A percentile compares a stretch with the other conserved stretches of the same genome.
Conservation (phyloP, 2,113 vertebrate genomes). For the Cromileptes altivelis region DNA sequence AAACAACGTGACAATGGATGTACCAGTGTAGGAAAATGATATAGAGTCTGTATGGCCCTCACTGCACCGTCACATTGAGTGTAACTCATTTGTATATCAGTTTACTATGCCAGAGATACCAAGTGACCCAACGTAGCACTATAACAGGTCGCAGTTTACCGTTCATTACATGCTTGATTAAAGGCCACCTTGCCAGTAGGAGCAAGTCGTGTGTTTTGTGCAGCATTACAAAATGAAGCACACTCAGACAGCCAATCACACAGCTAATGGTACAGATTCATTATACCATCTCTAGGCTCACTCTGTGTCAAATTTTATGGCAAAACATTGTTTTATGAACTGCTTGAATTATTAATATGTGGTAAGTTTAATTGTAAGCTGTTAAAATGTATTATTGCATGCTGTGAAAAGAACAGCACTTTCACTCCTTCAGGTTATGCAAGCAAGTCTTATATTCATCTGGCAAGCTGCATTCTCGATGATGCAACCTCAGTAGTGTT, state of each 20-base stretch:
- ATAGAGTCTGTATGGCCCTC: not conserved
- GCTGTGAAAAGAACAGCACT: too few species aligned
- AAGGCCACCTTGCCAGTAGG: not conserved
- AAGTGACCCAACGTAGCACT: not conserved
- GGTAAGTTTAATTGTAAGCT: not conserved
- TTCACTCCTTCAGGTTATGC: too few species aligned
- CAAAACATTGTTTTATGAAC: not conserved
- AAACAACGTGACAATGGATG: not conserved
- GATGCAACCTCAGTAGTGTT: constrained; percentile 2
- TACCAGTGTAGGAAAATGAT: not conserved
- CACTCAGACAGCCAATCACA: not conserved
- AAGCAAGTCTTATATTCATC: constrained; percentile 1
- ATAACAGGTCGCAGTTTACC: not conserved
- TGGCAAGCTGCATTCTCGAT: not conserved
- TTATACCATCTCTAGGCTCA: not conserved
- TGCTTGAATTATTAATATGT: not conserved
- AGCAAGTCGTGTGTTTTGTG: not conserved
- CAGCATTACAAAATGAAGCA: not conserved
- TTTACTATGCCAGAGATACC: not conserved
- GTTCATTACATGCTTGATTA: constrained; percentile 7
- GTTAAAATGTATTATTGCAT: not conserved
- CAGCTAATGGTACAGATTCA: not conserved
- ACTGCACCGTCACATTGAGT: not conserved
- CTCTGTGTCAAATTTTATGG: too few species aligned
- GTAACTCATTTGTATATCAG: not conserved